Conservation (phyloP, 2,113 vertebrate species). For the Arenaria interpres region DNA sequence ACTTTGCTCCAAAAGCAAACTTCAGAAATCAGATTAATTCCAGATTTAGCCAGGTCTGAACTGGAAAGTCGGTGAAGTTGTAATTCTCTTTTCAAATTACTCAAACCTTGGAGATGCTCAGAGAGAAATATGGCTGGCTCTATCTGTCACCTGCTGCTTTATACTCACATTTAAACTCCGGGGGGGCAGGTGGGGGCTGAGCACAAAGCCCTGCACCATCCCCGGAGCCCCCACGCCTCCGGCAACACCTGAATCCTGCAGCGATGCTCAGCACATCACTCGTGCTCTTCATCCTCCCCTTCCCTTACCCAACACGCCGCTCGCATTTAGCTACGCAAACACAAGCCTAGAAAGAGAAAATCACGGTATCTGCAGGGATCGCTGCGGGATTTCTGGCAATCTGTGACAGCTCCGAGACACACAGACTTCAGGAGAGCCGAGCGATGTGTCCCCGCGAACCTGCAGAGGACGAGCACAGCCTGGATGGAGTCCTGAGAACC, state of each 20-base stretch:
- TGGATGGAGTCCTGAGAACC: background rate
- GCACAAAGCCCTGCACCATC: background rate
- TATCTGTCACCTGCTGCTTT: background rate
- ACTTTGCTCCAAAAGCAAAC: background rate
- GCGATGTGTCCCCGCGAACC: fast-evolving
- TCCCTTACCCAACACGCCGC: fast-evolving
- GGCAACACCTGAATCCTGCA: background rate
- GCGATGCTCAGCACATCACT: background rate
- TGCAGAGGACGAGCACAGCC: background rate
- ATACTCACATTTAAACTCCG: background rate
- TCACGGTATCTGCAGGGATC: background rate
- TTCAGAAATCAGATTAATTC: background rate
- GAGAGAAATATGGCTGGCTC: background rate
- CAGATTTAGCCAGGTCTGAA: background rate
- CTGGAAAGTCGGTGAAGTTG: background rate
- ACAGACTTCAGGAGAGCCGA: fast-evolving
- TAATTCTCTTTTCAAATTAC: background rate
- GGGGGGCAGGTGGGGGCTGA: background rate
- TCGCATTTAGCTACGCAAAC: background rate
- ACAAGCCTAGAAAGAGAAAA: background rate
- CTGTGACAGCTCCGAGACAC: fast-evolving
- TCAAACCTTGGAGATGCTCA: background rate
- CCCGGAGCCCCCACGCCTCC: fast-evolving
- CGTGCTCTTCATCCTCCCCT: background rate
- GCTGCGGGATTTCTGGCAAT: background rate